phyloP scores from a whole-genome alignment of 1,140 invertebrate species.

The Idris sp. region DNA sequence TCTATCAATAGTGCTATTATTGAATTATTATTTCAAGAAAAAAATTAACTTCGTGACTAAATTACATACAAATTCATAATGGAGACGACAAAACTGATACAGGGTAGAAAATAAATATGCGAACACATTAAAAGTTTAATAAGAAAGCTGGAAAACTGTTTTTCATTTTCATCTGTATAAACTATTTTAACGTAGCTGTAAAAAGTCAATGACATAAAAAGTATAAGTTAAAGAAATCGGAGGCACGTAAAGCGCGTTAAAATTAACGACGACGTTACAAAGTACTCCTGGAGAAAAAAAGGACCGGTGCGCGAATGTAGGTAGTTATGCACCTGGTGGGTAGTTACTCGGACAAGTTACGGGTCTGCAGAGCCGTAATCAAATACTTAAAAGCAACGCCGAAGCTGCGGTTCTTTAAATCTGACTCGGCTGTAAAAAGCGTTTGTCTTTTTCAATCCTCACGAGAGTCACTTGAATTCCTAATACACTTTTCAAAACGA shows the following conservation, averaged over 20 bases:
- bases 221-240: slow-evolving; percentile 72
- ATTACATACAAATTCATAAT: no score
- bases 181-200: slow-evolving; percentile 38
- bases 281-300: slow-evolving; percentile 68
- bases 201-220: slow-evolving; percentile 58
- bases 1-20: slow-evolving; percentile 40
- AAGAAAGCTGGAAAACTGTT: slow-evolving; percentile 1
- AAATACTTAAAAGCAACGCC: slow-evolving; percentile 72
- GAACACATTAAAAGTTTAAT: no score
- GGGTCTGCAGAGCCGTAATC: slow-evolving; percentile 70
- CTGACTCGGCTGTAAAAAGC: slow-evolving; percentile 60
- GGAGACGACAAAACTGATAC: no score
- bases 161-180: not conserved
- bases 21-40: no score
- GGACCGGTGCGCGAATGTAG: slow-evolving; percentile 58
- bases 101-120: no score
- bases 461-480: slow-evolving; percentile 48
- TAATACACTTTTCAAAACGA: no score
- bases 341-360: slow-evolving; percentile 64
- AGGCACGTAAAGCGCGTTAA: slow-evolving; percentile 75
- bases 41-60: no score
- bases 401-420: slow-evolving; percentile 55
- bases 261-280: slow-evolving; percentile 77
- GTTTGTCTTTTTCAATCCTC: slow-evolving; percentile 61
- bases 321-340: slow-evolving; percentile 62